Evolutionary conservation across 2,888 invertebrate genomes (phyloP).

Genomic region (Hipparchia semele): DNA sequence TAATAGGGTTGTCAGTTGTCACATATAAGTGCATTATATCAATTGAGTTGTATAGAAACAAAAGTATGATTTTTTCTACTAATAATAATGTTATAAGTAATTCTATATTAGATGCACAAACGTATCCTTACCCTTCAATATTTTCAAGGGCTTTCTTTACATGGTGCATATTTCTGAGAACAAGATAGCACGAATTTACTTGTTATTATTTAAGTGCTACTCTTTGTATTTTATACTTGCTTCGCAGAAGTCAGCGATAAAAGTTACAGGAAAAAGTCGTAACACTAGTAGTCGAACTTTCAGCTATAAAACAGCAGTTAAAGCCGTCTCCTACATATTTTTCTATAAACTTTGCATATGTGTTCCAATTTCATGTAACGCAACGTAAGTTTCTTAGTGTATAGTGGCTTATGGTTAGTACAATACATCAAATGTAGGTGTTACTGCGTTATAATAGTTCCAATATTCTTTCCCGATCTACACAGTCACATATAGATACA

Average conservation of each 20-base stretch:
- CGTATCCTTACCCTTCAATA: too few relatives aligned
- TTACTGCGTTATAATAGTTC: conserved; percentile 1
- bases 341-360: conserved; percentile 16
- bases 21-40: too few relatives aligned
- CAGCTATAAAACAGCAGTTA: conserved; percentile 14
- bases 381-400: neutral
- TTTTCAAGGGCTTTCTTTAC: too few relatives aligned
- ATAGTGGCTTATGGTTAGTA: neutral
- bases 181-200: too few relatives aligned
- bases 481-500: neutral
- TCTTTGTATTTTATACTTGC: neutral
- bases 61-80: too few relatives aligned
- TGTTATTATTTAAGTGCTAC: neutral
- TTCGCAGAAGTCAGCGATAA: conserved; percentile 6
- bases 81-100: too few relatives aligned
- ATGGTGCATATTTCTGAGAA: too few relatives aligned
- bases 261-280: conserved; percentile 14
- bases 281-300: conserved; percentile 14
- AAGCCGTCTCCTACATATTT: conserved; percentile 2
- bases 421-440: conserved; percentile 2
- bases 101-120: too few relatives aligned
- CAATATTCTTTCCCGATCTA: conserved; percentile 2
- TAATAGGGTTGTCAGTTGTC: too few relatives aligned
- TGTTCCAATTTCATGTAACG: conserved; percentile 8
- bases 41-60: too few relatives aligned